Evolutionary conservation across 1,140 invertebrate genomes (phyloP), one percentile per base, ranked within the genome.

Genomic region (Drosophila triauraria): DNA sequence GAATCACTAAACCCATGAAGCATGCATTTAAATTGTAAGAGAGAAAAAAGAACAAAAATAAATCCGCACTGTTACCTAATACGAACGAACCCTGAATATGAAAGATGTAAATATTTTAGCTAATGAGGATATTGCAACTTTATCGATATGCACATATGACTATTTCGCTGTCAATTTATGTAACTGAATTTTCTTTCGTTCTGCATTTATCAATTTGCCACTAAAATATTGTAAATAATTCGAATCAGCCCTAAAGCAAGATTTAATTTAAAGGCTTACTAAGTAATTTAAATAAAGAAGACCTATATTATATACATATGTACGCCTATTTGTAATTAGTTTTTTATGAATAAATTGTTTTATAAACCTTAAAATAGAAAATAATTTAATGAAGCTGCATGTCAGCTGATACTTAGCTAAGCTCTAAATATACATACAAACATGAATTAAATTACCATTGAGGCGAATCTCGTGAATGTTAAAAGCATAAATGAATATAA

Each of bases 291-390:
- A 54, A 46, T 7, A 43, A 57, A 9, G 23, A 23, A 43, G 46
- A 51, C 57, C 57, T 70, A 63, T 78, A 50, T 74, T 53, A 59
- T 38, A 50, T 47, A 43, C 43, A 67, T 68, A 62, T 80, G 69
- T 69, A 74, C 67, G 58, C 69, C 76, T 90, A 82, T 60, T 87
- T 91, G 79, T 91, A 86, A 91, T 91, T 91, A 91, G 88, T 91
- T 91, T 91, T 91, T 78, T 91, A 91, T 82, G 59, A 76, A 50
- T 43, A 74, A 71, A 84, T 85, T 90, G 78, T 90, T 90, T 90
- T 79, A 69, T 88, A 88, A 75, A 75, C 58, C 67, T 60, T 46
- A 71, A 62, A 40, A 59, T 78, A 77, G 60, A 64, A 75, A 64
- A 44, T 58, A 71, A 63, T 85, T 38, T 35, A 67, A 60, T 46